Base-by-base conservation (phyloP, 1,140 invertebrate genomes). In the Dendroctonus ponderosae region DNA sequence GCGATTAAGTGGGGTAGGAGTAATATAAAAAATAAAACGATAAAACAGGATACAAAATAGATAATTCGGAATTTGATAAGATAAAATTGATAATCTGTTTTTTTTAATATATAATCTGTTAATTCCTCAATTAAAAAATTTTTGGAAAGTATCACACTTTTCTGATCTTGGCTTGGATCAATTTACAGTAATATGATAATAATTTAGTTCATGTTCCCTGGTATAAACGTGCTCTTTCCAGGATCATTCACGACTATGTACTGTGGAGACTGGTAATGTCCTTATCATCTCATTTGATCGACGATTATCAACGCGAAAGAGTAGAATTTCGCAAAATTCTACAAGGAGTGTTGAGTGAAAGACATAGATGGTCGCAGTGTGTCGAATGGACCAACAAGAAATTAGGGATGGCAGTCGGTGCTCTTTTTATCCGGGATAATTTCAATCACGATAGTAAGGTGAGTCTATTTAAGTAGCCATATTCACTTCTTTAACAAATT, bases 361-460 rank as follows among this genome's bases (percentile, higher is more conserved):
- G 89, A 39, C 86, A 87, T 67, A 83, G 90, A 60, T 92, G 90
- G 91, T 88, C 89, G 0, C 88, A 91, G 73, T 93, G 91, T 75
- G 90, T 92, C 0, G 91, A 92, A 69, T 91, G 88, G 88, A 92
- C 91, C 1, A 92, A 92, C 74, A 92, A 92, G 75, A 90, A 90
- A 76, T 78, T 93, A 43, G 91, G 90, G 12, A 91, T 92, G 85
- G 90, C 91, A 2, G 89, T 92, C 2, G 91, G 90, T 0, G 89
- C 90, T 0, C 81, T 93, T 2, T 93, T 92, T 73, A 91, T 93
- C 53, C 81, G 87, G 14, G 89, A 92, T 52, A 91, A 92, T 74
- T 93, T 93, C 77, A 91, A 92, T 78, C 87, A 90, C 59, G 87
- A 91, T 44, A 92, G 90, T 78, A 93, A 92, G 80, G 87, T 88